phyloP scores from a whole-genome alignment of 2,888 invertebrate genomes.

The Matsumyia berberina region DNA sequence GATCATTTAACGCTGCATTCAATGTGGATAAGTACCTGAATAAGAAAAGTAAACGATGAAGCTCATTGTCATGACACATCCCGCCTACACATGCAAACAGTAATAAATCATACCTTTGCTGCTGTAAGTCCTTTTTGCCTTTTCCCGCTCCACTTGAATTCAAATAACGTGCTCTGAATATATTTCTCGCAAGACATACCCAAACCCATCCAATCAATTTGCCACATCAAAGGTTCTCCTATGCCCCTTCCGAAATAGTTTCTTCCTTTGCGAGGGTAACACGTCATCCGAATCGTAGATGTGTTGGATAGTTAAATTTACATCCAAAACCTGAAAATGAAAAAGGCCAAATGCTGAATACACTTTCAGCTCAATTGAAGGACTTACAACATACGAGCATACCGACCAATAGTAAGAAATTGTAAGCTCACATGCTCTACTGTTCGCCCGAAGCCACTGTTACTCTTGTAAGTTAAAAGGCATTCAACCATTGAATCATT shows the following conservation, averaged over 20 bases:
- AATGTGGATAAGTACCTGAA: neutral
- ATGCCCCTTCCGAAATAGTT: conserved; percentile 7
- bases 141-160: conserved; percentile 30
- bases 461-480: conserved; percentile 30
- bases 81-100: conserved; percentile 55
- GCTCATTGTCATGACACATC: conserved; percentile 34
- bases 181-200: conserved; percentile 4
- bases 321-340: conserved; percentile 36
- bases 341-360: conserved; percentile 18
- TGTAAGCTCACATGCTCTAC: conserved; percentile 8
- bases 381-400: neutral
- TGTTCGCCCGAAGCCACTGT: conserved; percentile 9
- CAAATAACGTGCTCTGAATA: conserved; percentile 57
- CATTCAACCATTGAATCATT: conserved; percentile 31
- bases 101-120: conserved; percentile 63
- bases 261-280: conserved; percentile 28
- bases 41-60: neutral
- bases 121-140: conserved; percentile 50
- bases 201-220: conserved; percentile 28
- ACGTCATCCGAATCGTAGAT: conserved; percentile 51
- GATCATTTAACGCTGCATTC: conserved; percentile 22
- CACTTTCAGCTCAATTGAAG: conserved; percentile 20
- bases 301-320: conserved; percentile 56
- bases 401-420: conserved; percentile 23
- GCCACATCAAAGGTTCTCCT: conserved; percentile 12